phyloP scores from a whole-genome alignment of 2,888 invertebrate species.

The Glomeris marginata region DNA sequence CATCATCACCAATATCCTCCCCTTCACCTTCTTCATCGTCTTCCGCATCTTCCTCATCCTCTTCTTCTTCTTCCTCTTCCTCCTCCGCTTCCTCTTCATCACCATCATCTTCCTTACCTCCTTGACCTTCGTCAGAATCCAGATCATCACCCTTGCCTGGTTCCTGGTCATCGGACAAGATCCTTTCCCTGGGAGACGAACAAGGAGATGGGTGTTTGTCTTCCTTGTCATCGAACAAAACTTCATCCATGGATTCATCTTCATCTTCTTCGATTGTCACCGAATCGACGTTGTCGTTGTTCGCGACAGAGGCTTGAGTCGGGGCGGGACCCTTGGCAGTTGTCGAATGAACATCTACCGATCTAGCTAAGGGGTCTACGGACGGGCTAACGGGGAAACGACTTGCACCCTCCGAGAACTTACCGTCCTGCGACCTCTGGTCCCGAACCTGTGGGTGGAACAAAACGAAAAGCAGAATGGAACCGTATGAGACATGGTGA shows the following conservation, averaged over 20 bases:
- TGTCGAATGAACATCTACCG: conserved; percentile 17
- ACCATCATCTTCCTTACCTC: conserved; percentile 10
- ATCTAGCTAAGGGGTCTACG: too few relatives aligned
- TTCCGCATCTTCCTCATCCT: conserved; percentile 13
- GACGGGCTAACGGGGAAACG: too few relatives aligned
- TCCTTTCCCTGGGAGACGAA: too few relatives aligned
- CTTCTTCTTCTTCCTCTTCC: conserved; percentile 16
- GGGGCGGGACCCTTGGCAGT: conserved; percentile 21
- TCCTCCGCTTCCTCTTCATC: conserved; percentile 9
- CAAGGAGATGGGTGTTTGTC: too few relatives aligned
- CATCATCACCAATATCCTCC: neutral
- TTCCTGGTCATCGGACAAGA: neutral
- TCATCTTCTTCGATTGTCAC: conserved; percentile 1
- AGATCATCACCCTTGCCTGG: neutral
- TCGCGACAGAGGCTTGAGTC: conserved; percentile 1
- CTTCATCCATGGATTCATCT: neutral
- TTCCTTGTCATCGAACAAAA: neutral
- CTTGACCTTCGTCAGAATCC: neutral
- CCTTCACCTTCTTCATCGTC: conserved; percentile 16
- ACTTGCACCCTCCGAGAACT: too few relatives aligned
- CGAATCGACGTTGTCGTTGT: neutral
- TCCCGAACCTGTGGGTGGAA: too few relatives aligned
- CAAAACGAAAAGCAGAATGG: too few relatives aligned
- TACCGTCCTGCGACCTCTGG: too few relatives aligned
- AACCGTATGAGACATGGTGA: too few relatives aligned